phyloP scores from a whole-genome alignment of 2,797 vertebrate species.

The Melanotaenia trifasciata region DNA sequence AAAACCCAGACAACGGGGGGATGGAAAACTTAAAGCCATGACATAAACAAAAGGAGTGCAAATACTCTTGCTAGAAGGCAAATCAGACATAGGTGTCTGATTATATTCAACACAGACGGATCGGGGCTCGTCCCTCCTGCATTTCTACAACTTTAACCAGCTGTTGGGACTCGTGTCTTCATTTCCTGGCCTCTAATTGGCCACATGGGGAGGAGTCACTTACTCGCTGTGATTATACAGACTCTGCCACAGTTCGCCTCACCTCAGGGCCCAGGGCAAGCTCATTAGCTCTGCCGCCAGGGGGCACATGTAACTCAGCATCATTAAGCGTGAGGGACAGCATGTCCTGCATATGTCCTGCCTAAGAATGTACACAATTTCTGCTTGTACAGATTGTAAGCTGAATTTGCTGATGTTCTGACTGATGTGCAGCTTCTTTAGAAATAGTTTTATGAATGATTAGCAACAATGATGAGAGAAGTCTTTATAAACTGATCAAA shows the following conservation, averaged over 20 bases:
- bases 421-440: not conserved
- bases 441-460: not conserved
- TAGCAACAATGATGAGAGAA: no score
- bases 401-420: not conserved
- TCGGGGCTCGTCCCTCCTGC: conserved; percentile 12
- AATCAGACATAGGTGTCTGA: not conserved
- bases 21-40: not conserved
- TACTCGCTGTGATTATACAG: conserved; percentile 47
- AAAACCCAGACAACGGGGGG: conserved; percentile 19
- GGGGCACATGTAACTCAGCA: conserved; percentile 74
- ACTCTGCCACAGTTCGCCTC: conserved; percentile 19
- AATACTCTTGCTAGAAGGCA: not conserved
- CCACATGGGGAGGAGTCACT: conserved; percentile 42
- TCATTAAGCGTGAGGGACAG: conserved; percentile 47
- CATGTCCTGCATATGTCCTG: conserved; percentile 9
- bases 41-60: not conserved
- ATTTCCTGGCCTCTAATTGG: conserved; percentile 52
- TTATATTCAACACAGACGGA: conserved; percentile 5
- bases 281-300: conserved; percentile 73
- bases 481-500: no score
- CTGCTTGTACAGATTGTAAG: not conserved
- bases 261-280: conserved; percentile 35
- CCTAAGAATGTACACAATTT: not conserved
- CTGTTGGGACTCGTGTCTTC: conserved; percentile 40
- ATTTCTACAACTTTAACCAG: conserved; percentile 24